Percentiles rank a stretch among this genome's conserved stretches.
Evolutionary conservation across 1,140 invertebrate genomes (phyloP).

Genomic region (Cherax destructor): DNA sequence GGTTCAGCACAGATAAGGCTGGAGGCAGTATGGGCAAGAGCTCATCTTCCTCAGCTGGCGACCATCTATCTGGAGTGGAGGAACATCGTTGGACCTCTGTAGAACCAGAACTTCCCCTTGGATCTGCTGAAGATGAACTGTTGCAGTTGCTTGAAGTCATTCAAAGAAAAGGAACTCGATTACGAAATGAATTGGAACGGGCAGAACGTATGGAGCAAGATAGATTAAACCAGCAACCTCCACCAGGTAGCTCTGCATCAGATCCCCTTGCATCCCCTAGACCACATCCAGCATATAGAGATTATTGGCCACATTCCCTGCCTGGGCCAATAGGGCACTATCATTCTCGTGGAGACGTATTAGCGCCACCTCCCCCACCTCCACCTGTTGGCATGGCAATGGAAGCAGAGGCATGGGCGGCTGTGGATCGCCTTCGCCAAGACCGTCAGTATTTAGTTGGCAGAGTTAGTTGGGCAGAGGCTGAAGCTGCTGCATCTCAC

Average conservation of each 20-base stretch:
- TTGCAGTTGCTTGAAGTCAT: constrained; percentile 90
- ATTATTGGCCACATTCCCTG: constrained; percentile 69
- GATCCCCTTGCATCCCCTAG: constrained; percentile 15
- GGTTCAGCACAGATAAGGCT: constrained; percentile 68
- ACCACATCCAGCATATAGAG: constrained; percentile 42
- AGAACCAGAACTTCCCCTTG: constrained; percentile 56
- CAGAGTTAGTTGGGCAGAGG: constrained; percentile 72
- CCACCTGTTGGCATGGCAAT: constrained; percentile 36
- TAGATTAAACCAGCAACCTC: not conserved
- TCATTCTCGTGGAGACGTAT: constrained; percentile 23
- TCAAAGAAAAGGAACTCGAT: constrained; percentile 84
- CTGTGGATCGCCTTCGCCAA: constrained; percentile 79
- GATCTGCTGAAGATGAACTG: constrained; percentile 83
- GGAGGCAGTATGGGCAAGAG: constrained; percentile 67
- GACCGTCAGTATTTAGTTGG: constrained; percentile 80
- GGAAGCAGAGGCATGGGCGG: constrained; percentile 74
- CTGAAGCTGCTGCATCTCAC: constrained; percentile 66
- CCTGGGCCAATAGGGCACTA: constrained; percentile 46
- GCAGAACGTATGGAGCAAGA: constrained; percentile 3
- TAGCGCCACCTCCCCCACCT: constrained; percentile 42
- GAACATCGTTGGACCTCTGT: constrained; percentile 54
- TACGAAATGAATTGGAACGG: constrained; percentile 76
- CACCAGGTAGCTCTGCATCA: constrained; percentile 3
- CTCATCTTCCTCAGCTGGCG: constrained; percentile 73
- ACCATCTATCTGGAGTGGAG: constrained; percentile 77